A percentile compares a stretch with the other conserved stretches of the same genome.
phyloP scores from a whole-genome alignment of 2,888 invertebrate species.

The Augochlorella aurata region DNA sequence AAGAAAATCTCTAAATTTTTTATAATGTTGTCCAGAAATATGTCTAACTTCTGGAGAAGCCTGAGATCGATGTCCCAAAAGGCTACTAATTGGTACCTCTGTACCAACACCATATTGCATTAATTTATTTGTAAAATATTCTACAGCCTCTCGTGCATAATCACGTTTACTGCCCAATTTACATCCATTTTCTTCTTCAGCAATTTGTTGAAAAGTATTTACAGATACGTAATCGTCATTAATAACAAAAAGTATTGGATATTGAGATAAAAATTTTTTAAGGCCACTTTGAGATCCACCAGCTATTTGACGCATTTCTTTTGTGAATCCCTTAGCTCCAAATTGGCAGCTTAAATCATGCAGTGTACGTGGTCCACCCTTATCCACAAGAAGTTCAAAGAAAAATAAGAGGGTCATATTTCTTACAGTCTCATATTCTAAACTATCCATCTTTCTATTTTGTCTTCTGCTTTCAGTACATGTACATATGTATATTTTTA shows the following conservation, averaged over 20 bases:
- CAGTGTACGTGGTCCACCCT: slow-evolving; percentile 96
- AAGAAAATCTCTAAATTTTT: slow-evolving; percentile 96
- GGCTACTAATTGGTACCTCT: slow-evolving; percentile 97
- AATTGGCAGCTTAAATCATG: slow-evolving; percentile 99
- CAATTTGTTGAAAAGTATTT: slow-evolving; percentile 89
- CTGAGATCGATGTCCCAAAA: slow-evolving; percentile 97
- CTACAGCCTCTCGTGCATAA: slow-evolving; percentile 97
- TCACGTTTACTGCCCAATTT: slow-evolving; percentile 88
- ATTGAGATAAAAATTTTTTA: slow-evolving; percentile 97
- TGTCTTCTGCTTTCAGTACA: slow-evolving; percentile 16
- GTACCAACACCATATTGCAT: slow-evolving; percentile 97
- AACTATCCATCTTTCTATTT: slow-evolving; percentile 89
- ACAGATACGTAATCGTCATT: slow-evolving; percentile 96
- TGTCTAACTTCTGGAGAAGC: slow-evolving; percentile 98
- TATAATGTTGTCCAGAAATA: slow-evolving; percentile 96
- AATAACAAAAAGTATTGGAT: slow-evolving; percentile 97
- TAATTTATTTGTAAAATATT: slow-evolving; percentile 97
- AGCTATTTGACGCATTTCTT: slow-evolving; percentile 98
- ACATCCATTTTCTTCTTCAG: slow-evolving; percentile 84
- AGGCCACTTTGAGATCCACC: slow-evolving; percentile 98
- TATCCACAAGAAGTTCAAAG: slow-evolving; percentile 98
- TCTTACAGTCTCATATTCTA: slow-evolving; percentile 96
- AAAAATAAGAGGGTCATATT: slow-evolving; percentile 99
- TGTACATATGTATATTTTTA: slow-evolving; percentile 41
- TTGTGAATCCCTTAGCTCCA: slow-evolving; percentile 99